Conservation (phyloP, 2,888 invertebrate genomes). For the Epistrophella euchroma region DNA sequence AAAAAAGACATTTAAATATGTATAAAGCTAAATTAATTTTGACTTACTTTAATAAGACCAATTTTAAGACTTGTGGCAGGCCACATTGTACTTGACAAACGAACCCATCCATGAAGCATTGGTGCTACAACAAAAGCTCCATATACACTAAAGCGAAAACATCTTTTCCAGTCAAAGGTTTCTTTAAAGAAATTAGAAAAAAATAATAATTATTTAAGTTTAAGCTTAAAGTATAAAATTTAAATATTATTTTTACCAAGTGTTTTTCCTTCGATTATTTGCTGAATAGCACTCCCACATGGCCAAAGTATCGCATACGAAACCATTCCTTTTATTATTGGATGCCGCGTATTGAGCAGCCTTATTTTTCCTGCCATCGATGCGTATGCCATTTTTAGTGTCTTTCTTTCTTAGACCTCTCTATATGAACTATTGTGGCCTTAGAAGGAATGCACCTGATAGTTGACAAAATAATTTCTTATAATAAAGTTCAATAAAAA, state of each 20-base stretch:
- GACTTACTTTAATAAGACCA: slow-evolving; percentile 88
- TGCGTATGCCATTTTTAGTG: slow-evolving; percentile 38
- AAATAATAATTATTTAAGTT: slow-evolving; percentile 66
- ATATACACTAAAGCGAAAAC: slow-evolving; percentile 89
- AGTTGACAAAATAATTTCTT: background rate
- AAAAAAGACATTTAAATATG: no score
- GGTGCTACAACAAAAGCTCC: slow-evolving; percentile 92
- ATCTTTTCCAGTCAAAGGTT: slow-evolving; percentile 88
- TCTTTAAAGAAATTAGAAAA: slow-evolving; percentile 79
- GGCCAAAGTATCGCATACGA: slow-evolving; percentile 90
- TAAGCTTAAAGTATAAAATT: background rate
- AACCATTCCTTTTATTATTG: slow-evolving; percentile 86
- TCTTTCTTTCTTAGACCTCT: background rate
- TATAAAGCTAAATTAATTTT: no score
- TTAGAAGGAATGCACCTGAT: slow-evolving; percentile 18
- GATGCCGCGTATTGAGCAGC: slow-evolving; percentile 78
- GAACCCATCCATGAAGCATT: slow-evolving; percentile 91
- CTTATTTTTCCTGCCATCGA: slow-evolving; percentile 62
- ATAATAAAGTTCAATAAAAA: no score
- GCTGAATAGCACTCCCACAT: slow-evolving; percentile 89
- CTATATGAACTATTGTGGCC: background rate
- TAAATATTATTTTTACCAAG: slow-evolving; percentile 83
- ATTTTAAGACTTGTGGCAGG: slow-evolving; percentile 88
- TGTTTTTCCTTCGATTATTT: slow-evolving; percentile 87
- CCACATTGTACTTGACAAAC: slow-evolving; percentile 89